Evolutionary conservation across 2,888 invertebrate genomes (phyloP).

Genomic region (Arenicola marina): DNA sequence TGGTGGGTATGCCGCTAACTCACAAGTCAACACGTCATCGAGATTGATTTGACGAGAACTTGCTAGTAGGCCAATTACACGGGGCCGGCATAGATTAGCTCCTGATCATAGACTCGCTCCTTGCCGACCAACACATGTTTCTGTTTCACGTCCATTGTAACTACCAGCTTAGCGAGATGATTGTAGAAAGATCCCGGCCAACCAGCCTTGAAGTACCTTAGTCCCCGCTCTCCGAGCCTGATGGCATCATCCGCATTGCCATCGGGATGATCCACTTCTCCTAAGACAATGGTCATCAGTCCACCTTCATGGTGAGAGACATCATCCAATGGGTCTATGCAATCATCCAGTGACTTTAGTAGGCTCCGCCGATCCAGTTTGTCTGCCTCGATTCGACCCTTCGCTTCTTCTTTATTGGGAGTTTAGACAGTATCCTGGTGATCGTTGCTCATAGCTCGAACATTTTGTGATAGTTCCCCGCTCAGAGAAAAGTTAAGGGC

Average conservation of each 20-base stretch:
- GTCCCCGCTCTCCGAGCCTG: slow-evolving; percentile 1
- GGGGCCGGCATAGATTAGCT: slow-evolving; percentile 8
- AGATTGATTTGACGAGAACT: slow-evolving; percentile 11
- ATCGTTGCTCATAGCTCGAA: slow-evolving; percentile 1
- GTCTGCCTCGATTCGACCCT: slow-evolving; percentile 1
- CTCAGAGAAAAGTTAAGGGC: neutral
- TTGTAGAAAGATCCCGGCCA: slow-evolving; percentile 11
- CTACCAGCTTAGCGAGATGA: neutral
- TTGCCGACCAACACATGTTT: slow-evolving; percentile 11
- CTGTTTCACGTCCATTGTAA: slow-evolving; percentile 11
- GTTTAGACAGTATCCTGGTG: neutral
- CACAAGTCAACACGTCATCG: slow-evolving; percentile 15
- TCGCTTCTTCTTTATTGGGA: slow-evolving; percentile 6
- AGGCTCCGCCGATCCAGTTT: neutral
- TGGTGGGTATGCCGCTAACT: slow-evolving; percentile 19
- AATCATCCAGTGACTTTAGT: slow-evolving; percentile 4
- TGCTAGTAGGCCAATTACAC: slow-evolving; percentile 14
- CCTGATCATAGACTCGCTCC: slow-evolving; percentile 10
- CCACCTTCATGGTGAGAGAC: slow-evolving; percentile 13
- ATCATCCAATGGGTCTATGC: slow-evolving; percentile 15
- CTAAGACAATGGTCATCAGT: slow-evolving; percentile 19
- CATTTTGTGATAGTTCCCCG: slow-evolving; percentile 1
- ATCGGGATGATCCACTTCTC: slow-evolving; percentile 11
- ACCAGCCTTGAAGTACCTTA: slow-evolving; percentile 1
- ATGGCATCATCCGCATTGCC: slow-evolving; percentile 8